A percentile compares a stretch with the other conserved stretches of the same genome.
These are phyloP conservation scores for Lordiphosa fenestrarum DNA, from an alignment of 2,888 invertebrate genomes.

Conservation along the genomic window DNA sequence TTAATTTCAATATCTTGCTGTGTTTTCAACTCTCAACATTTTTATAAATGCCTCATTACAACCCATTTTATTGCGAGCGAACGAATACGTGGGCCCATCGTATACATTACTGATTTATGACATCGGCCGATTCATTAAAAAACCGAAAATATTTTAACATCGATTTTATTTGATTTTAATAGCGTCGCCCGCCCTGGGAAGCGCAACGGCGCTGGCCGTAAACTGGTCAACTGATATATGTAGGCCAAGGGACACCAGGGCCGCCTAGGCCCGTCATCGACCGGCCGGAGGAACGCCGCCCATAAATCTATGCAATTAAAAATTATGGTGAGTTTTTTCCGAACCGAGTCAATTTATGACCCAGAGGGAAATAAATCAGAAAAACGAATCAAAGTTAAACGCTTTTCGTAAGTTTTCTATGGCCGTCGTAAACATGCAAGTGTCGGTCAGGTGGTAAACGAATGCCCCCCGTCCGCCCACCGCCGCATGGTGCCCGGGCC, in stretches of 20 bases:
- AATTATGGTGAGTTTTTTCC: constrained; percentile 68
- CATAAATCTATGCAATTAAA: constrained; percentile 72
- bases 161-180: constrained; percentile 72
- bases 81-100: constrained; percentile 54
- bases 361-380: constrained; percentile 57
- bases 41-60: constrained; percentile 69
- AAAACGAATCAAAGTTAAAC: constrained; percentile 47
- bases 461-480: constrained; percentile 12
- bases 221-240: constrained; percentile 45
- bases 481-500: constrained; percentile 24
- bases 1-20: constrained; percentile 55
- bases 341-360: constrained; percentile 50
- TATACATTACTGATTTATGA: constrained; percentile 69
- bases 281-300: constrained; percentile 18
- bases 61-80: constrained; percentile 48
- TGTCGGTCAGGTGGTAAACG: constrained; percentile 3
- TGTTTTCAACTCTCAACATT: constrained; percentile 55
- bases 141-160: constrained; percentile 42
- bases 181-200: constrained; percentile 45
- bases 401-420: constrained; percentile 36
- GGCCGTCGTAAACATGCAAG: constrained; percentile 4
- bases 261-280: constrained; percentile 67
- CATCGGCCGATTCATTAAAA: constrained; percentile 58
- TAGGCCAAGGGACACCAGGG: constrained; percentile 54
- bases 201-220: constrained; percentile 35